Conservation (phyloP, 2,113 vertebrate genomes). For the Ranitomeya variabilis region DNA sequence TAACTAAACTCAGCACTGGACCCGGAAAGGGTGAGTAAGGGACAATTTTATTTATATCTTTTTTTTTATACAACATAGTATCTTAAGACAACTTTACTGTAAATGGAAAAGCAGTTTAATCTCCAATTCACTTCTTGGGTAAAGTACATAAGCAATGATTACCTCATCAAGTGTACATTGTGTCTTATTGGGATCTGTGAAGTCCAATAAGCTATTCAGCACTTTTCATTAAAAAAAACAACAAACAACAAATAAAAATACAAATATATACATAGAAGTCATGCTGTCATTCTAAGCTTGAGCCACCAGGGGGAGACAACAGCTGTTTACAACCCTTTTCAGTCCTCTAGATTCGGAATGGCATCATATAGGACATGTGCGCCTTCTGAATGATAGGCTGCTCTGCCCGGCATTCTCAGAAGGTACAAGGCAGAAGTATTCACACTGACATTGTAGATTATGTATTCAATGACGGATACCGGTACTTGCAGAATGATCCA, state of each 20-base stretch:
- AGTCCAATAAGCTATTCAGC: background rate
- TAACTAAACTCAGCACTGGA: too few relatives aligned
- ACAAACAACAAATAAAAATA: too few relatives aligned
- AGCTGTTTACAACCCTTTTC: background rate
- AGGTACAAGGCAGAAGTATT: background rate
- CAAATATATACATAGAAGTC: too few relatives aligned
- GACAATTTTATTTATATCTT: too few relatives aligned
- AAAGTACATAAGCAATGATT: background rate
- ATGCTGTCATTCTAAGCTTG: too few relatives aligned
- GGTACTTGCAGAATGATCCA: background rate
- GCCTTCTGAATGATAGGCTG: background rate
- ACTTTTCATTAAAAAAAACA: background rate
- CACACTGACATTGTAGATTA: background rate
- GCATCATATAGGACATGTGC: background rate
- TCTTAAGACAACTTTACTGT: too few relatives aligned
- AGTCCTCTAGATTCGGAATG: background rate
- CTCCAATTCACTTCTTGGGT: too few relatives aligned
- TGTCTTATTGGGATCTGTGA: background rate
- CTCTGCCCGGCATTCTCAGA: background rate
- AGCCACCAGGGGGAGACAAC: background rate
- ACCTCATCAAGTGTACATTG: background rate
- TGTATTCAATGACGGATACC: background rate
- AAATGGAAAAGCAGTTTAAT: too few relatives aligned
- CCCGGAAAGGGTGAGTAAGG: too few relatives aligned
- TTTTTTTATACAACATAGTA: too few relatives aligned